Base-by-base conservation (phyloP, 2,797 vertebrate species). In the Xyrichtys novacula region DNA sequence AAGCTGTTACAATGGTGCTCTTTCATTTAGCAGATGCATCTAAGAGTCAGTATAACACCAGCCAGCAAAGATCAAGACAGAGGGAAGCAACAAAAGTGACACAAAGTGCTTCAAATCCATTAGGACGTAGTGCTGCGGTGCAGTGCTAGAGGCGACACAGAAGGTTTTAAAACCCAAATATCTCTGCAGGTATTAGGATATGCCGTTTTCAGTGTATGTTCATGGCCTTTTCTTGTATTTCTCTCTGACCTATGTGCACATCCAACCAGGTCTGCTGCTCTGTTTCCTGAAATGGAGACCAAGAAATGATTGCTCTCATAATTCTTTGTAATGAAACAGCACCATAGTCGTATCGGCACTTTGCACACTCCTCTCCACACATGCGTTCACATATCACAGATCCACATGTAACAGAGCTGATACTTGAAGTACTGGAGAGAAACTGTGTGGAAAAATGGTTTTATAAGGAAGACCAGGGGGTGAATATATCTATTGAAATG, bases 251-350 rank as follows among this genome's bases (percentile, higher is more conserved):
- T 17, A 26, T 19, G 7, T 6, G 1, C 15, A 39, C 19, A 31
- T 32, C 9, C 54, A 29, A 42, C 22, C 49, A 39, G 20, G 32
- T 60, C 14, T 53, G 19, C 49, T 58, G 43, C 66, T 55, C 25
- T 46, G 20, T 7, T 5, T 59, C 69, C 65, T 61, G 44, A 69
- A 40, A 48, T 17, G 22, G 31, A 63, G 58, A 71, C 40, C 39
- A 19, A 34, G 47, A 73, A 16, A 38, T n/a, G 22, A 78, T 74
- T 69, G 36, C 61, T 62, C 28, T 66, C 44, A 65, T 84, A 64
- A 73, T 79, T 72, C 59, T 71, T 36, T 54, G 65, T 64, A 61
- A 78, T 68, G 40, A 76, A 67, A 80, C 62, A 71, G 55, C 34
- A 38, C 40, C 25, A 44, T 36, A 43, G 59, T 43, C 15, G 3